Evolutionary conservation across 2,888 invertebrate genomes (phyloP).

Genomic region (Drosophila recens): DNA sequence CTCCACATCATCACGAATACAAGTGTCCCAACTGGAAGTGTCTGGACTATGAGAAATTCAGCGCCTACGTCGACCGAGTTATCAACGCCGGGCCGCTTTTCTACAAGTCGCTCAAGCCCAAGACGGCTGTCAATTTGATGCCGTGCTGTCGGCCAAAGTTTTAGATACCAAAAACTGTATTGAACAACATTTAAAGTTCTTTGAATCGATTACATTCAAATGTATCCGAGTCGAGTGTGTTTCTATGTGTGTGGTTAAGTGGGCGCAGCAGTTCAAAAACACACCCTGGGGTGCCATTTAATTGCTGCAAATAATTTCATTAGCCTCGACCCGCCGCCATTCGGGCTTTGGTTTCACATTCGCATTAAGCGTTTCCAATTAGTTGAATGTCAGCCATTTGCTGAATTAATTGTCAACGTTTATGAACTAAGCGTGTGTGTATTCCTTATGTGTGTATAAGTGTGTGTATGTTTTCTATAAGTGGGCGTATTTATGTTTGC

Average conservation of each 20-base stretch:
- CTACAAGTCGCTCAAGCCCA: constrained; percentile 12
- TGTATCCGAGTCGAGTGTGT: background rate
- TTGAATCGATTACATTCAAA: constrained; percentile 4
- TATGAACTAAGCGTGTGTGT: constrained; percentile 66
- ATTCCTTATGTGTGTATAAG: background rate
- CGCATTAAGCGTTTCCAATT: constrained; percentile 77
- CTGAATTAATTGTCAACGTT: constrained; percentile 78
- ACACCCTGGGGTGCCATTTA: constrained; percentile 66
- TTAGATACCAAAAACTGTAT: background rate
- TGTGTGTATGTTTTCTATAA: constrained; percentile 12
- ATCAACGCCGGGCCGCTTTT: background rate
- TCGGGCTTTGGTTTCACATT: constrained; percentile 56
- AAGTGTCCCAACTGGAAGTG: constrained; percentile 40
- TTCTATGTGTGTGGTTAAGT: background rate
- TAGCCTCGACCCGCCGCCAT: constrained; percentile 46
- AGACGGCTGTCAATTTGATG: constrained; percentile 2
- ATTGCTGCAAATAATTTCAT: constrained; percentile 75
- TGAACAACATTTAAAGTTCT: constrained; percentile 9
- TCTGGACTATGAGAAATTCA: constrained; percentile 58
- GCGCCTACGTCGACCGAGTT: constrained; percentile 51
- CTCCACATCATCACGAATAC: constrained; percentile 47
- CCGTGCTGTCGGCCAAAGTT: constrained; percentile 25
- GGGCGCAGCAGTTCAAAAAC: constrained; percentile 41
- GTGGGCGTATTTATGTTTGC: constrained; percentile 38
- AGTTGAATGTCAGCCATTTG: constrained; percentile 73